Conservation (phyloP, 2,888 invertebrate species). For the Alsophila aescularia region DNA sequence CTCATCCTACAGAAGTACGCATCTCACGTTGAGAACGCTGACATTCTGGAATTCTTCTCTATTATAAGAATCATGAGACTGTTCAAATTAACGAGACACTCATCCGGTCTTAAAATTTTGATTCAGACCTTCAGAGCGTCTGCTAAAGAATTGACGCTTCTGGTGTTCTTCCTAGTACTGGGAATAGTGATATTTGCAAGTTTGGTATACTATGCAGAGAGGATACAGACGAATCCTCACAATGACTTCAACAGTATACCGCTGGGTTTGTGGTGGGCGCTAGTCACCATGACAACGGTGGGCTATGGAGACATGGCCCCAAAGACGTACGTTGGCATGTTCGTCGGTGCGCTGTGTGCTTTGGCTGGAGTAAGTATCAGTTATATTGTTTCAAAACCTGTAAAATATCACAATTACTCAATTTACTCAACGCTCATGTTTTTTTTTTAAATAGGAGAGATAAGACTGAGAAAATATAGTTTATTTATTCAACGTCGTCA, state of each 20-base stretch:
- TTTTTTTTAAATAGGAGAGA: no score
- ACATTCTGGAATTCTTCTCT: constrained; percentile 98
- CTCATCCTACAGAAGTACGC: constrained; percentile 95
- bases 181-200: constrained; percentile 99
- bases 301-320: constrained; percentile 99
- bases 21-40: constrained; percentile 96
- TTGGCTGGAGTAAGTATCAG: constrained; percentile 93
- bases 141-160: constrained; percentile 96
- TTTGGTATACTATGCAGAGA: constrained; percentile 98
- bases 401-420: no score
- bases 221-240: constrained; percentile 97
- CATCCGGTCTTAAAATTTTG: constrained; percentile 98
- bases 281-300: constrained; percentile 99
- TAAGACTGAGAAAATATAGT: neutral
- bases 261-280: constrained; percentile 98
- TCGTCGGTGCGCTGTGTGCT: constrained; percentile 98
- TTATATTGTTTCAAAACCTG: neutral
- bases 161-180: constrained; percentile 98
- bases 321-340: constrained; percentile 99
- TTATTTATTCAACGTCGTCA: neutral
- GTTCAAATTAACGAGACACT: constrained; percentile 98
- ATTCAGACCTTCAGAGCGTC: constrained; percentile 99
- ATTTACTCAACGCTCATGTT: no score
- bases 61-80: constrained; percentile 99
- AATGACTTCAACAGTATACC: constrained; percentile 99